Base-by-base conservation (phyloP, 2,888 invertebrate genomes). In the Homarus gammarus region DNA sequence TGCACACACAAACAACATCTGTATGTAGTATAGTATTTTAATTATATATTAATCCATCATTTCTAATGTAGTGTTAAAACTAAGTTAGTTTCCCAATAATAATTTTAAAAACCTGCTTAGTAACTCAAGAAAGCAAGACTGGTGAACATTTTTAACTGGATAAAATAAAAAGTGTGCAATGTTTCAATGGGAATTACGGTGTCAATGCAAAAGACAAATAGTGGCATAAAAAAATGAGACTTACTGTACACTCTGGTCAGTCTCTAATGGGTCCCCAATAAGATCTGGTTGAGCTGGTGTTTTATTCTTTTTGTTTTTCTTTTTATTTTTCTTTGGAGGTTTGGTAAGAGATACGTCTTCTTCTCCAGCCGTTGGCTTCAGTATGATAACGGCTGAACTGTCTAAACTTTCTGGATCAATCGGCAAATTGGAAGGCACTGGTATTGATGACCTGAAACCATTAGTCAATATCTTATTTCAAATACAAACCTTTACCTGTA, bases 281-380 rank as follows among this genome's bases (percentile, higher is more conserved):
- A 88, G 72, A 51, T 89, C 86, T 8, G 70, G 83, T 2, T 70
- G 44, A 56, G 38, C 51, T 56, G 72, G 68, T 27, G 38, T 31
- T 64, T 90, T 82, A 31, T 38, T 56, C 68, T 78, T 83, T 49
- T 83, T 86, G 51, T 83, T 90, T 44, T 78, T 89, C 64, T 82
- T 87, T 33, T 68, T 77, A 22, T 75, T 78, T 40, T 87, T 90
- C 78, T 82, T 82, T 1, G 75, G 31, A 49, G 36, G 27, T 18
- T 40, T 77, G 44, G 51, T 64, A 51, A 33, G 27, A 0, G 18
- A 10, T 6, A 12, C 10, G 27, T 51, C 64, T 36, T 78, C 77
- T 38, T 78, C 78, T 1, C 44, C 86, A 0, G n/a, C 12, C 2
- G 2, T 38, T 40, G 86, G 86, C 6, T 86, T 75, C 12, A 83